These are phyloP conservation scores for Piliocolobus tephrosceles DNA, from an alignment of 2,113 vertebrate genomes.

Conservation along the genomic window DNA sequence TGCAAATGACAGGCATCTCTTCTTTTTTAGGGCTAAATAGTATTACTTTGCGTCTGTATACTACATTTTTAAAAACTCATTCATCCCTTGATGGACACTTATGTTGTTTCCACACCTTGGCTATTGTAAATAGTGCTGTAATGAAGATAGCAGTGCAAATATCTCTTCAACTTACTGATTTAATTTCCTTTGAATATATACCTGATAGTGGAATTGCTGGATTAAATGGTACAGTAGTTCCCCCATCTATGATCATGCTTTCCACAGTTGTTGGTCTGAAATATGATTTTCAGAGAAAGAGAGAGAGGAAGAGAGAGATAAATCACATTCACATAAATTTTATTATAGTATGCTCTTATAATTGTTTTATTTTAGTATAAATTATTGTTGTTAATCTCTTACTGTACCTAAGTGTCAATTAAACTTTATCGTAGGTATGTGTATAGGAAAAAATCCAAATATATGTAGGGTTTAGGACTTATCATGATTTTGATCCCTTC, in stretches of 20 bases:
- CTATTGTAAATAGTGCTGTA: neutral
- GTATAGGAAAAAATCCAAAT: neutral
- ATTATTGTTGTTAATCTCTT: neutral
- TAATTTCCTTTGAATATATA: neutral
- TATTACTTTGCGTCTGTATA: neutral
- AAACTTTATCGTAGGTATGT: neutral
- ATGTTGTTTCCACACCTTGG: neutral
- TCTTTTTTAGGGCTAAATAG: neutral
- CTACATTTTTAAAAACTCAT: neutral
- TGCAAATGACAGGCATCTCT: neutral
- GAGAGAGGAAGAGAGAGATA: neutral
- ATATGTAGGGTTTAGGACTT: neutral
- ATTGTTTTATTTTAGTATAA: neutral
- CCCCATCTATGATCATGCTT: neutral
- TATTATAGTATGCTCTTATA: neutral
- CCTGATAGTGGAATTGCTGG: neutral
- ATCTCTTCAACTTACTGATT: neutral
- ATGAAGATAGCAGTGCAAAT: neutral
- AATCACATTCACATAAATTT: neutral
- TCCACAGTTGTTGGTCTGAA: neutral
- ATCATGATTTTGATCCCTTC: neutral
- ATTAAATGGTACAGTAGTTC: neutral
- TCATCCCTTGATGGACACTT: neutral
- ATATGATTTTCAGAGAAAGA: neutral
- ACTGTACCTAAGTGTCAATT: neutral